Evolutionary conservation across 2,888 invertebrate genomes (phyloP).

Genomic region (Autographa gamma): DNA sequence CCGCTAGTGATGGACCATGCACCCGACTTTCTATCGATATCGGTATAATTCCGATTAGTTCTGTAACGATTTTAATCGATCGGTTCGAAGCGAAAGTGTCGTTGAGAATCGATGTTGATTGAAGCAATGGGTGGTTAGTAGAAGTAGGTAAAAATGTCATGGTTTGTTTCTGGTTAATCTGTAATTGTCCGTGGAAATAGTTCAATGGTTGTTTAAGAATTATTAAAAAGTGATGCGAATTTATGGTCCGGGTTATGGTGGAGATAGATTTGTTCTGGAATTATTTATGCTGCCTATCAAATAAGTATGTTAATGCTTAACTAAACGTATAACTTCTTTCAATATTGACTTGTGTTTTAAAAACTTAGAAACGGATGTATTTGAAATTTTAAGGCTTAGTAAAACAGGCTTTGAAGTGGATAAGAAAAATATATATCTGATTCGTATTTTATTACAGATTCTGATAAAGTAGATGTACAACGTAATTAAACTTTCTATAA

Average conservation of each 20-base stretch:
- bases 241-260: background rate
- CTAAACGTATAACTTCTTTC: no score
- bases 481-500: background rate
- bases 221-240: conserved; percentile 32
- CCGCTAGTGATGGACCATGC: conserved; percentile 54
- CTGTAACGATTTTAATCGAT: conserved; percentile 39
- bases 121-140: conserved; percentile 44
- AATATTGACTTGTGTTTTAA: no score
- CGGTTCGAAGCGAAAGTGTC: conserved; percentile 48
- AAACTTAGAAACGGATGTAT: no score
- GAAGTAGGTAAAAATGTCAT: conserved; percentile 32
- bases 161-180: conserved; percentile 38
- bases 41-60: conserved; percentile 39
- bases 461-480: background rate
- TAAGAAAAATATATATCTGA: no score
- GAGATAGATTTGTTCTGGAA: background rate
- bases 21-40: conserved; percentile 50
- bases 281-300: background rate
- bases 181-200: conserved; percentile 35
- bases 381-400: no score
- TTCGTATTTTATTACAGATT: background rate
- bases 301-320: no score
- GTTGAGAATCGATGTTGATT: conserved; percentile 36
- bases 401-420: no score
- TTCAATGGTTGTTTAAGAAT: conserved; percentile 33